Conservation (phyloP, 2,888 invertebrate genomes). For the Nematopogon swammerdamellus region DNA sequence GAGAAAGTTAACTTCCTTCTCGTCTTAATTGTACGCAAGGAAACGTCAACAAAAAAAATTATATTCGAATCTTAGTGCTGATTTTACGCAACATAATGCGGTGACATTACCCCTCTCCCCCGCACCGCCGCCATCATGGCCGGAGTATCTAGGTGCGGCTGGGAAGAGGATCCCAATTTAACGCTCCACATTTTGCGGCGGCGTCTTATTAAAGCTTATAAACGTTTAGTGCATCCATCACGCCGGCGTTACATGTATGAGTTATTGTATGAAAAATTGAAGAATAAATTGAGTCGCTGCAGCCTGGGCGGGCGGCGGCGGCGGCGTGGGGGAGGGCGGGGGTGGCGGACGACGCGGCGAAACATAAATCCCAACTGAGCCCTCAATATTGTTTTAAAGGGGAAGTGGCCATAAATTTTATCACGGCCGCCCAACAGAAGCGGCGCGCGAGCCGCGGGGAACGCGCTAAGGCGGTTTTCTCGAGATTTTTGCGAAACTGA, state of each 20-base stretch:
- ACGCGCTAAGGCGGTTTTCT: not conserved
- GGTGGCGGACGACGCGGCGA: conserved; percentile 53
- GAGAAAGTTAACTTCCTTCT: no score
- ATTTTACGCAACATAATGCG: no score
- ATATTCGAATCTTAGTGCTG: no score
- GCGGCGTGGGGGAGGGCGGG: not conserved
- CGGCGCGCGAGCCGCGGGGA: conserved; percentile 16
- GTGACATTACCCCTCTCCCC: no score
- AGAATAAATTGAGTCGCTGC: conserved; percentile 59
- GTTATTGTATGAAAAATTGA: conserved; percentile 59
- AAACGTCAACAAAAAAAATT: no score
- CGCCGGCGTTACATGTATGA: conserved; percentile 55
- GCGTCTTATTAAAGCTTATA: no score
- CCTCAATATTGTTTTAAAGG: conserved; percentile 61
- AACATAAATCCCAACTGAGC: conserved; percentile 59
- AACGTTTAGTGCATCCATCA: conserved; percentile 42
- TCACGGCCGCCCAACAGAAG: conserved; percentile 45
- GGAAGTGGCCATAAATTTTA: conserved; percentile 59
- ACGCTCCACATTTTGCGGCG: no score
- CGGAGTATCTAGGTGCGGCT: no score
- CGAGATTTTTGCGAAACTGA: not conserved
- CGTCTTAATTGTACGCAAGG: no score
- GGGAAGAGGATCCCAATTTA: no score
- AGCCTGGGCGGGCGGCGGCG: conserved; percentile 12
- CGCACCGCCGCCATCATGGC: no score